Base-by-base conservation (phyloP, 2,797 vertebrate genomes). In the Diglossa cyanea region DNA sequence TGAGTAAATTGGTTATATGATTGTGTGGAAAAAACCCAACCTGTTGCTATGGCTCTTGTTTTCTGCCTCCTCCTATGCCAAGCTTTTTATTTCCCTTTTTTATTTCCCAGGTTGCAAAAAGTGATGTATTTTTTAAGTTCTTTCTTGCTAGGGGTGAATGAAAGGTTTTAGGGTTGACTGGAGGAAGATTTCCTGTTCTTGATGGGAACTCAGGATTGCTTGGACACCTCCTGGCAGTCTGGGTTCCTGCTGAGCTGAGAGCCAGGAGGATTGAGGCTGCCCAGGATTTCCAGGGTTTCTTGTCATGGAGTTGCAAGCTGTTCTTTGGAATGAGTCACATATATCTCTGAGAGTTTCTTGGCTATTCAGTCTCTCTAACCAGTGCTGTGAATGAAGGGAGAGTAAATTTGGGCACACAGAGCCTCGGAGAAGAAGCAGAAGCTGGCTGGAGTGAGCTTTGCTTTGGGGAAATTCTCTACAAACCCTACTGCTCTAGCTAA, bases 201-300 rank as follows among this genome's bases (percentile, higher is more conserved):
- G 33, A 5, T 50, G 20, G 58, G 30, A 90, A 14, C 18, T 31
- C 10, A 14, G 35, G 23, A 21, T 74, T 84, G 33, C 45, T 63
- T 85, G 0, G 2, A 30, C 21, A 45, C 11, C 21, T 87, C 23
- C 30, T 3, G 1, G 19, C 44, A 44, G 19, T 33, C 40, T 51
- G 42, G 18, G 19, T 23, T 89, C 61, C 51, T 0, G 3, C 54
- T 54, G 50, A 91, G 65, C 48, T 39, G 30, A 62, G 47, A 70
- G 35, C 42, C 39, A 48, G 84, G 74, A 78, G 76, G 20, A 39
- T 17, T 75, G 48, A 68, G 61, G 17, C 62, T 66, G n/a, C 31
- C 90, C 24, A 48, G 92, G 35, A 78, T 92, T 86, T 93, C 76
- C 45, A 92, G 7, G n/a, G 25, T 80, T 93, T 81, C 58, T 62